Percentiles rank a stretch among this genome's conserved stretches.
Evolutionary conservation across 2,113 vertebrate genomes (phyloP).

Genomic region (Leucoraja erinaceus): DNA sequence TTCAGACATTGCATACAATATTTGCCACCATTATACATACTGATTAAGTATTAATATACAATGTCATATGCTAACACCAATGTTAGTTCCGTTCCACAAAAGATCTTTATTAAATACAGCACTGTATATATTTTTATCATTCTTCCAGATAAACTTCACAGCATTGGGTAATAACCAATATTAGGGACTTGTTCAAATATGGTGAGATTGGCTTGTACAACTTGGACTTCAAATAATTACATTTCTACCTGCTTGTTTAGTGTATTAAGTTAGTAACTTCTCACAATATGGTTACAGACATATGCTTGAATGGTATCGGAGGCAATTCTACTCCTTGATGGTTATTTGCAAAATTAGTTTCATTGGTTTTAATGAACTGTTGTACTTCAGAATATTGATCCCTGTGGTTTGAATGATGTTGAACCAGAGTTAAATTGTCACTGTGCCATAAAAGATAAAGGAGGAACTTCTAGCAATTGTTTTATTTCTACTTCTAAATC

Average conservation of each 20-base stretch:
- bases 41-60: too few species aligned
- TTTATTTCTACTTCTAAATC: neutral
- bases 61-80: too few species aligned
- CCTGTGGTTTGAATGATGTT: neutral
- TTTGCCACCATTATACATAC: too few species aligned
- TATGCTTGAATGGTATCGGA: neutral
- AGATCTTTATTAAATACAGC: too few species aligned
- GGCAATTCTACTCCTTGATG: neutral
- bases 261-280: neutral
- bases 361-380: slow-evolving; percentile 21
- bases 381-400: slow-evolving; percentile 16
- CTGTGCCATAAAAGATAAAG: slow-evolving; percentile 15
- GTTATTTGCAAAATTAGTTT: slow-evolving; percentile 4
- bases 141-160: neutral
- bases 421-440: neutral
- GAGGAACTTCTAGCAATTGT: neutral
- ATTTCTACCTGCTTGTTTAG: neutral
- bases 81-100: too few species aligned
- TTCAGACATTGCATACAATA: too few species aligned
- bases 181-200: too few species aligned
- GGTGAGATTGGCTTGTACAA: too few species aligned
- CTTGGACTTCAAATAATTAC: neutral
- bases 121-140: too few species aligned
- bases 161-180: neutral
- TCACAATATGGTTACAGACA: neutral